Base-by-base conservation (phyloP, 2,888 invertebrate genomes). In the Yponomeuta evonymella region DNA sequence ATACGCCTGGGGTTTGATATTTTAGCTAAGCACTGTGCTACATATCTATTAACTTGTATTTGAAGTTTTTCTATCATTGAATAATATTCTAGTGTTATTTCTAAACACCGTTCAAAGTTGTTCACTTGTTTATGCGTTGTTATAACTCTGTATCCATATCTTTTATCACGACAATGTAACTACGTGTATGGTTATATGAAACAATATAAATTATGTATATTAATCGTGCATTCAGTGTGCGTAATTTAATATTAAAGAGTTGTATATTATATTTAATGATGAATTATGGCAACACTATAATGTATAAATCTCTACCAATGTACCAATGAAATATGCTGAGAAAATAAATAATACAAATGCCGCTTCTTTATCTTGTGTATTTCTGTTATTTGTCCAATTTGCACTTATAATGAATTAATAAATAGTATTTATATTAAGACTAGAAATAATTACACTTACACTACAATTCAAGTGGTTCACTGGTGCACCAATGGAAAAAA, bases 71-170 rank as follows among this genome's bases (percentile, higher is more conserved):
- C 89, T 91, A 89, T 87, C 79, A 88, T 87, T 88, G 87, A 83
- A 85, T 81, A 86, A 84, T 83, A 86, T 85, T 85, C 84, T 89
- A 90, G 89, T 82, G 86, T 88, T 90, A 87, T 83, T 84, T 85
- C 84, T 84, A 82, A 58, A 89, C 88, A 90, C 89, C 76, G 87
- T 89, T 90, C 86, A 83, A 88, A 88, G 83, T 89, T 91, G 91
- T 90, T 92, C 89, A 90, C 90, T 88, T 88, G 89, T 91, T 90
- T 90, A 91, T 90, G 89, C 81, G 88, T 90, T 91, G 90, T 92
- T 92, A 89, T 85, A 81, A 85, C 85, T 83, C 86, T 88, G 83
- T 89, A 89, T 83, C 83, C 89, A 90, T 90, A 91, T 90, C 90
- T 88, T 87, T 88, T 88, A 89, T 85, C 87, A 84, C 81, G 75